These are phyloP conservation scores for Serrognathus titanus DNA, from an alignment of 2,888 invertebrate genomes.

Conservation along the genomic window DNA sequence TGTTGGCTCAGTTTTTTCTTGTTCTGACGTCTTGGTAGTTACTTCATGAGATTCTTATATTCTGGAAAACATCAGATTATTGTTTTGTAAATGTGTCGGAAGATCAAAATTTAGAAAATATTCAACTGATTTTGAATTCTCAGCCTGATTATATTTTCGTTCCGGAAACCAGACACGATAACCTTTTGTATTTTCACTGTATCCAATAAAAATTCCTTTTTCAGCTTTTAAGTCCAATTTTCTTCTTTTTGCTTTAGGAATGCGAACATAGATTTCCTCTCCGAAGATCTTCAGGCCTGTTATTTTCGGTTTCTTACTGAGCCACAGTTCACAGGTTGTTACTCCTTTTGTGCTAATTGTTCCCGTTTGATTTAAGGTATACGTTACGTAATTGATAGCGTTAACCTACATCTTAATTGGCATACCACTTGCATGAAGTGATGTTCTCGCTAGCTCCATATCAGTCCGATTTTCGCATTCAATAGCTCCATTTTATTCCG, in stretches of 20 bases:
- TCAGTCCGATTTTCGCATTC: conserved; percentile 39
- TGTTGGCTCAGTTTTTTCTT: not conserved
- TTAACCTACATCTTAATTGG: conserved; percentile 35
- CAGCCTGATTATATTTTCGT: not conserved
- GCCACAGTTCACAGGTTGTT: conserved; percentile 39
- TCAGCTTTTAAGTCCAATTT: conserved; percentile 21
- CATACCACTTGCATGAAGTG: conserved; percentile 28
- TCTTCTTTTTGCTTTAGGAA: conserved; percentile 20
- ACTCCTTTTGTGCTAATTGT: conserved; percentile 1
- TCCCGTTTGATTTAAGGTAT: conserved; percentile 24
- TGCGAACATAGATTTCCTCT: conserved; percentile 23
- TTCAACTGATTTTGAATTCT: too few species aligned
- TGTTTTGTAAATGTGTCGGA: too few species aligned
- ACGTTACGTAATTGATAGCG: conserved; percentile 29
- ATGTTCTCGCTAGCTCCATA: conserved; percentile 34
- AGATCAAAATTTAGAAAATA: too few species aligned
- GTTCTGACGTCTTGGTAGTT: too few species aligned
- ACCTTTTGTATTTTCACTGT: conserved; percentile 17
- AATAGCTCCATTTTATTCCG: conserved; percentile 40
- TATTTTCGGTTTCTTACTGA: conserved; percentile 34
- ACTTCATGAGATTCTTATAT: too few species aligned
- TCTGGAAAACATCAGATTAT: too few species aligned
- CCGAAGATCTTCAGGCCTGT: conserved; percentile 21
- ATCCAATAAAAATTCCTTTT: conserved; percentile 21
- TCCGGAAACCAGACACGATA: conserved; percentile 22